phyloP scores from a whole-genome alignment of 1,140 invertebrate species.

The Conus betulinus region DNA sequence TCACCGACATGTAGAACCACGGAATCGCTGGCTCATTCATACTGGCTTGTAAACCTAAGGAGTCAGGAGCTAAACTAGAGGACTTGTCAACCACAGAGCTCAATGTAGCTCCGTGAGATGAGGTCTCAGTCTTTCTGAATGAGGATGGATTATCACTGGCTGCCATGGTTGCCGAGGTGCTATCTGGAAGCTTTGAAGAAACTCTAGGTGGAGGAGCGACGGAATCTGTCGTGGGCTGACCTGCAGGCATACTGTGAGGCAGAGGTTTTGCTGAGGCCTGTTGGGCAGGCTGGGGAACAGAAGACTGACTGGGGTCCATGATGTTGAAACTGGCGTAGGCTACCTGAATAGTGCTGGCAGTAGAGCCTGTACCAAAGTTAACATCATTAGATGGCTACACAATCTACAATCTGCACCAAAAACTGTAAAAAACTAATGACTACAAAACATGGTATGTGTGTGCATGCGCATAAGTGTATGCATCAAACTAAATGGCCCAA shows the following conservation, averaged over 20 bases:
- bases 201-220: not conserved
- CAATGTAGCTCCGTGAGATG: not conserved
- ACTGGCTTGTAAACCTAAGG: no score
- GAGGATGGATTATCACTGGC: not conserved
- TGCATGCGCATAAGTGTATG: no score
- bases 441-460: no score
- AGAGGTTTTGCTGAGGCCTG: not conserved
- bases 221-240: not conserved
- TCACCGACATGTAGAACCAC: no score
- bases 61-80: no score
- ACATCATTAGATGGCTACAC: not conserved
- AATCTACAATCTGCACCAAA: no score
- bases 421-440: no score
- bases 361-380: slow-evolving; percentile 55
- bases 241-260: not conserved
- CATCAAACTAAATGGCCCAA: no score
- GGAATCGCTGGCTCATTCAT: no score
- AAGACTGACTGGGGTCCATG: slow-evolving; percentile 42
- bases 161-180: not conserved
- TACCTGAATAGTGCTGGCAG: slow-evolving; percentile 64
- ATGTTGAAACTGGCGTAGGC: slow-evolving; percentile 65
- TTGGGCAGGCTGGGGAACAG: not conserved
- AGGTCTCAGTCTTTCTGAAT: not conserved
- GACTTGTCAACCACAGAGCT: no score
- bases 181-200: no score